Conservation (phyloP, 1,140 invertebrate species). For the Gryon sp. region DNA sequence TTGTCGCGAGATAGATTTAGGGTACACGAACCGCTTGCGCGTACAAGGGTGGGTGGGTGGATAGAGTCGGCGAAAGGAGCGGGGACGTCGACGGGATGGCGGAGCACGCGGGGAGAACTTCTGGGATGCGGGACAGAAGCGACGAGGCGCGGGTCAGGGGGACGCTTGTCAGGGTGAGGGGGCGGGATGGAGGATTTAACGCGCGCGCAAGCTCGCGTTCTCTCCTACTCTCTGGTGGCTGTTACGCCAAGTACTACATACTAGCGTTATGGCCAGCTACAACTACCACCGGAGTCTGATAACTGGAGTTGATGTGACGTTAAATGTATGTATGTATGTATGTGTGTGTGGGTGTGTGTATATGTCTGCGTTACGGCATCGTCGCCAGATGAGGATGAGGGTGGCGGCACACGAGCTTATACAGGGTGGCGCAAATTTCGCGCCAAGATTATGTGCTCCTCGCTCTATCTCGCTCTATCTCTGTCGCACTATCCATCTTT, state of each 20-base stretch:
- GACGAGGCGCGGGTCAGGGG: constrained; percentile 11
- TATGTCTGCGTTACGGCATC: constrained; percentile 32
- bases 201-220: constrained; percentile 64
- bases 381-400: constrained; percentile 55
- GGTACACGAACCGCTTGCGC: constrained; percentile 66
- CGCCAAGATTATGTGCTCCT: constrained; percentile 5
- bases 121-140: constrained; percentile 4
- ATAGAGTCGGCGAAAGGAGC: constrained; percentile 30
- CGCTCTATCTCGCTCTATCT: too few relatives aligned
- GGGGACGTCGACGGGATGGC: constrained; percentile 11
- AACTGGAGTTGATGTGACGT: constrained; percentile 48
- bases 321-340: neutral
- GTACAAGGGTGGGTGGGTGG: constrained; percentile 51
- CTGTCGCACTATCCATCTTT: too few relatives aligned
- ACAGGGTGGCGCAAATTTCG: constrained; percentile 52
- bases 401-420: constrained; percentile 46
- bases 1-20: constrained; percentile 74
- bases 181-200: constrained; percentile 58
- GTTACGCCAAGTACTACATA: constrained; percentile 61
- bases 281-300: constrained; percentile 55
- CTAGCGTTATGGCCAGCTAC: constrained; percentile 57
- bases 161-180: constrained; percentile 7
- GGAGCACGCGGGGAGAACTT: constrained; percentile 6
- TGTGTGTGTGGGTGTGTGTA: constrained; percentile 33
- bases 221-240: constrained; percentile 57